phyloP scores from a whole-genome alignment of 2,888 invertebrate genomes.

The Rhimphoctona megacephalus region DNA sequence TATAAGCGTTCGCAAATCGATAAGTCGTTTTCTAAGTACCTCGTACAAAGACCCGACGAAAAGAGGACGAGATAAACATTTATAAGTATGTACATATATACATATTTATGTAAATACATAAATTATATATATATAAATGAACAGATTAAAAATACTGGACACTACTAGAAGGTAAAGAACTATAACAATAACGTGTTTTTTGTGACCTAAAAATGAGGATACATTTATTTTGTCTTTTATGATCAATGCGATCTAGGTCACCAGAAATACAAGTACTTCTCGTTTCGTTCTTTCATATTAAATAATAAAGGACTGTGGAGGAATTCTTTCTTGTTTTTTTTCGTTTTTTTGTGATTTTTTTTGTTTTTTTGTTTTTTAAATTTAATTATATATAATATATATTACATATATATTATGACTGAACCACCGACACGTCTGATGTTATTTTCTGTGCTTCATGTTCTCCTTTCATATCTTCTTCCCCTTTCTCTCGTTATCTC shows the following conservation, averaged over 20 bases:
- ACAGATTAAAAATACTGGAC: conserved; percentile 19
- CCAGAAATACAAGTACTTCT: conserved; percentile 85
- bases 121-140: neutral
- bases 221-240: conserved; percentile 91
- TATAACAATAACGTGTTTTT: conserved; percentile 83
- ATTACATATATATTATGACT: conserved; percentile 85
- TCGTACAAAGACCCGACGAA: conserved; percentile 20
- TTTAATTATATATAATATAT: conserved; percentile 82
- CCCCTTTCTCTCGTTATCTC: conserved; percentile 36
- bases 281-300: conserved; percentile 74
- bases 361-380: conserved; percentile 74
- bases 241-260: conserved; percentile 85
- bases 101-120: neutral
- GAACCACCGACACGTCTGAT: conserved; percentile 80
- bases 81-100: neutral
- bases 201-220: conserved; percentile 91
- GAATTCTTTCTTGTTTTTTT: conserved; percentile 80
- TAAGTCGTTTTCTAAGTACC: conserved; percentile 49
- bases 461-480: conserved; percentile 67
- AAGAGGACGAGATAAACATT: neutral
- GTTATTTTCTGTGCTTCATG: conserved; percentile 62
- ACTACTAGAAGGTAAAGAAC: conserved; percentile 72
- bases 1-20: conserved; percentile 49
- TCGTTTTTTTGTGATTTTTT: conserved; percentile 67
- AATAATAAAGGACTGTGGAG: conserved; percentile 84